A percentile compares a stretch with the other conserved stretches of the same genome.
Evolutionary conservation across 2,888 invertebrate species (phyloP).

Genomic region (Vanessa cardui): DNA sequence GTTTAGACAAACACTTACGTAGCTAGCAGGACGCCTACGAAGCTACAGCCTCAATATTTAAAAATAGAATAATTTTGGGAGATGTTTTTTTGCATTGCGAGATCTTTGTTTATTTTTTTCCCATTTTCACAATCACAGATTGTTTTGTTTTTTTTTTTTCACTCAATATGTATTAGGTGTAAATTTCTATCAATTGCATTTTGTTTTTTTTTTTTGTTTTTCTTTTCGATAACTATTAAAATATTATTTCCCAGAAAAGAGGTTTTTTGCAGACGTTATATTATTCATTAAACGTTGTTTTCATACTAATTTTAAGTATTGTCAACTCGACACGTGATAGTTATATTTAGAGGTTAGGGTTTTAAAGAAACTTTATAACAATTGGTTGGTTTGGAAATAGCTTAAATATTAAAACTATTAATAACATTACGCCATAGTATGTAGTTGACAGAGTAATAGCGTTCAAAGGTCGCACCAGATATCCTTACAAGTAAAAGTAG

Average conservation of each 20-base stretch:
- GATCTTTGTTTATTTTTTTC: background rate
- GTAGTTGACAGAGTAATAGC: background rate
- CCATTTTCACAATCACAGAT: background rate
- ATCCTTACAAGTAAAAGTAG: slow-evolving; percentile 21
- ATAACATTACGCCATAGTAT: slow-evolving; percentile 24
- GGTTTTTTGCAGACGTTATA: too few relatives aligned
- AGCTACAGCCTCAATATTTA: background rate
- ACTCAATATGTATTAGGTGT: background rate
- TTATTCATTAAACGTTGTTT: too few relatives aligned
- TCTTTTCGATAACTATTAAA: too few relatives aligned
- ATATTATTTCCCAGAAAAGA: too few relatives aligned
- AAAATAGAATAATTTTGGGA: background rate
- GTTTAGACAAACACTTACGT: slow-evolving; percentile 3
- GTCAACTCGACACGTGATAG: background rate
- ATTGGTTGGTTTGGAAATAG: slow-evolving; percentile 35
- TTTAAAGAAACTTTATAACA: slow-evolving; percentile 25
- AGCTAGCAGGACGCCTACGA: slow-evolving; percentile 3
- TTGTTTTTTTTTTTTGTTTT: too few relatives aligned
- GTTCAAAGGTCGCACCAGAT: background rate
- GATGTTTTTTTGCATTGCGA: background rate
- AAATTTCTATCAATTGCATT: background rate
- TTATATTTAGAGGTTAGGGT: slow-evolving; percentile 7
- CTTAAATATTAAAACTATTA: slow-evolving; percentile 33
- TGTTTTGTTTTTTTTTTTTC: background rate
- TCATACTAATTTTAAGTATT: background rate